phyloP scores from a whole-genome alignment of 2,113 vertebrate species.

The Dascyllus trimaculatus region DNA sequence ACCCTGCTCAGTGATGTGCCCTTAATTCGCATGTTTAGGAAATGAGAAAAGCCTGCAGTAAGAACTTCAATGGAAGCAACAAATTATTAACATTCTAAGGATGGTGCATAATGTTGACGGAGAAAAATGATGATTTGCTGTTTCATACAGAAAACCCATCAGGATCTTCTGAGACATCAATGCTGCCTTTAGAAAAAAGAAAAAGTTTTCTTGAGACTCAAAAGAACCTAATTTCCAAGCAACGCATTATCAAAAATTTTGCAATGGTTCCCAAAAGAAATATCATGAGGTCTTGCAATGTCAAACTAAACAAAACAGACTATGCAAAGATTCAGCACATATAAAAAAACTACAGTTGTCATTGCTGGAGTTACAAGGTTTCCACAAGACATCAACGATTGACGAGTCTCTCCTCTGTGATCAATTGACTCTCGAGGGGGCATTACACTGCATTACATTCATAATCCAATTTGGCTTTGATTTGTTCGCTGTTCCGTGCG shows the following conservation, averaged over 20 bases:
- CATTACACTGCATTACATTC: slow-evolving; percentile 84
- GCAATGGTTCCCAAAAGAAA: neutral
- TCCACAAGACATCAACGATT: slow-evolving; percentile 75
- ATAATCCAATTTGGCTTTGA: slow-evolving; percentile 87
- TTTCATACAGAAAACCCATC: slow-evolving; percentile 35
- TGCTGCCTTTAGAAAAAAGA: neutral
- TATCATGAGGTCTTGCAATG: neutral
- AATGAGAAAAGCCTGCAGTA: slow-evolving; percentile 24
- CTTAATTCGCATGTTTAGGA: slow-evolving; percentile 42
- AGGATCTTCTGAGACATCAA: slow-evolving; percentile 18
- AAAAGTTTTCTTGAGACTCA: neutral
- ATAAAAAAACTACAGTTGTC: slow-evolving; percentile 48
- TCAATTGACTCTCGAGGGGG: slow-evolving; percentile 83
- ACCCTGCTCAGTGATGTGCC: slow-evolving; percentile 39
- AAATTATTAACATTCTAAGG: slow-evolving; percentile 43
- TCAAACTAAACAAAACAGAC: slow-evolving; percentile 14
- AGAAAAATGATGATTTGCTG: slow-evolving; percentile 44
- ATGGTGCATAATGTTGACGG: slow-evolving; percentile 36
- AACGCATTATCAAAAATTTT: neutral
- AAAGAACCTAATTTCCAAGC: neutral
- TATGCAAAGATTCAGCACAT: slow-evolving; percentile 13
- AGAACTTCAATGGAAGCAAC: slow-evolving; percentile 40
- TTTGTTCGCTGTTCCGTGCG: slow-evolving; percentile 84
- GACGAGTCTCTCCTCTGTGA: slow-evolving; percentile 80
- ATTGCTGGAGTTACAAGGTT: slow-evolving; percentile 67